These are phyloP conservation scores for Romanomermis culicivorax DNA, from an alignment of 2,888 invertebrate genomes.

Conservation along the genomic window DNA sequence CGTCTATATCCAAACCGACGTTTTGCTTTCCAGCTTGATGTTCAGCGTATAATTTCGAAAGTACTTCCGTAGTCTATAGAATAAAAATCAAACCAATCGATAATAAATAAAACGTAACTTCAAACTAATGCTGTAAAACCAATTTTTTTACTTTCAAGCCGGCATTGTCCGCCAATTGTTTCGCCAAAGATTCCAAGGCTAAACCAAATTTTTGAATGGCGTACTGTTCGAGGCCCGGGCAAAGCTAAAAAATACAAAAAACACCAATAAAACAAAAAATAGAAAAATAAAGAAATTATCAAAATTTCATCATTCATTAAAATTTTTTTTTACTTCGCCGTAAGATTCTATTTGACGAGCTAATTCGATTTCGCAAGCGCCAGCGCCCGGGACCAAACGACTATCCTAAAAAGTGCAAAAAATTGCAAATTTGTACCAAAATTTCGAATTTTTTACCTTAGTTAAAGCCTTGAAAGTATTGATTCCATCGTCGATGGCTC, in stretches of 20 bases:
- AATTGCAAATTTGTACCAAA: not conserved
- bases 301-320: not conserved
- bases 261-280: not conserved
- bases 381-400: slow-evolving; percentile 66
- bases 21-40: slow-evolving; percentile 66
- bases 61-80: slow-evolving; percentile 47
- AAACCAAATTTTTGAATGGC: slow-evolving; percentile 67
- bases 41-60: slow-evolving; percentile 73
- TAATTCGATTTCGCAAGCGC: slow-evolving; percentile 79
- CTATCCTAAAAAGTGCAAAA: slow-evolving; percentile 31
- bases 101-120: not conserved
- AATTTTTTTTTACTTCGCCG: slow-evolving; percentile 43
- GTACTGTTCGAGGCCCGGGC: slow-evolving; percentile 87
- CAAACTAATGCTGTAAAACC: no score
- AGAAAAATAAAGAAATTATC: slow-evolving; percentile 7
- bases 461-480: slow-evolving; percentile 86
- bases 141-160: slow-evolving; percentile 46
- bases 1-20: slow-evolving; percentile 67
- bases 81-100: not conserved
- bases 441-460: slow-evolving; percentile 34
- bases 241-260: slow-evolving; percentile 34
- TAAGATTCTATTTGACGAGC: slow-evolving; percentile 61
- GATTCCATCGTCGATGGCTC: slow-evolving; percentile 93
- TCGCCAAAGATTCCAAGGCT: slow-evolving; percentile 71
- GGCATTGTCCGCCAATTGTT: slow-evolving; percentile 77